Evolutionary conservation across 2,797 vertebrate genomes (phyloP).

Genomic region (Sciurus carolinensis): DNA sequence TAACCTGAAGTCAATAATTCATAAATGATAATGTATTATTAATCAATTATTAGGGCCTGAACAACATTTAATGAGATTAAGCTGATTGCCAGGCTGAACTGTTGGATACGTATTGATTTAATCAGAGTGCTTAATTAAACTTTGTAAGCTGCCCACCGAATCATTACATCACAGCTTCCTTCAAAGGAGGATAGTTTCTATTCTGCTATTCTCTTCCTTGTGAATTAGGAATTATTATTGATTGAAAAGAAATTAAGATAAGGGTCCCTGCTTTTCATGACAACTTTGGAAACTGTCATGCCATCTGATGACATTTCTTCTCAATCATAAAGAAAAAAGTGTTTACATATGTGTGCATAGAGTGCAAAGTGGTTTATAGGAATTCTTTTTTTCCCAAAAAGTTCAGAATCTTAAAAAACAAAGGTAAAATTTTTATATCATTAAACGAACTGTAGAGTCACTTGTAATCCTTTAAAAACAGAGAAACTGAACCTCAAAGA

Average conservation of each 20-base stretch:
- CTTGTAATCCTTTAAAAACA: background rate
- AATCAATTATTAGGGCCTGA: slow-evolving; percentile 92
- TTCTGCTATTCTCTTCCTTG: slow-evolving; percentile 81
- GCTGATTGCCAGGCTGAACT: slow-evolving; percentile 90
- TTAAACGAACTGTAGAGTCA: background rate
- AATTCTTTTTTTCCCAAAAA: background rate
- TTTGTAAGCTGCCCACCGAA: slow-evolving; percentile 89
- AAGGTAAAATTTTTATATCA: background rate
- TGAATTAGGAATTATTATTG: slow-evolving; percentile 79
- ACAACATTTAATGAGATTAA: slow-evolving; percentile 92
- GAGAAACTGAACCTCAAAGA: background rate
- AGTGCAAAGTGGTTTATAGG: background rate
- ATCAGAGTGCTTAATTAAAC: slow-evolving; percentile 92
- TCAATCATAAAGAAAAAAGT: slow-evolving; percentile 4
- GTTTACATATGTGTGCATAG: background rate
- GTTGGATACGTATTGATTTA: slow-evolving; percentile 91
- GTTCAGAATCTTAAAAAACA: slow-evolving; percentile 24
- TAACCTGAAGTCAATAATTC: slow-evolving; percentile 92
- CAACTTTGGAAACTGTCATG: slow-evolving; percentile 66
- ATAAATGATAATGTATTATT: slow-evolving; percentile 93
- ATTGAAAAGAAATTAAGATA: slow-evolving; percentile 83
- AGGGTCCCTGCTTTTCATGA: slow-evolving; percentile 76
- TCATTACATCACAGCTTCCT: slow-evolving; percentile 88
- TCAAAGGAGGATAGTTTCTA: slow-evolving; percentile 82
- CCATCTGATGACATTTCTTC: slow-evolving; percentile 58